These are phyloP conservation scores for Acrocephalus scirpaceus DNA, from an alignment of 2,797 vertebrate genomes.

Conservation along the genomic window DNA sequence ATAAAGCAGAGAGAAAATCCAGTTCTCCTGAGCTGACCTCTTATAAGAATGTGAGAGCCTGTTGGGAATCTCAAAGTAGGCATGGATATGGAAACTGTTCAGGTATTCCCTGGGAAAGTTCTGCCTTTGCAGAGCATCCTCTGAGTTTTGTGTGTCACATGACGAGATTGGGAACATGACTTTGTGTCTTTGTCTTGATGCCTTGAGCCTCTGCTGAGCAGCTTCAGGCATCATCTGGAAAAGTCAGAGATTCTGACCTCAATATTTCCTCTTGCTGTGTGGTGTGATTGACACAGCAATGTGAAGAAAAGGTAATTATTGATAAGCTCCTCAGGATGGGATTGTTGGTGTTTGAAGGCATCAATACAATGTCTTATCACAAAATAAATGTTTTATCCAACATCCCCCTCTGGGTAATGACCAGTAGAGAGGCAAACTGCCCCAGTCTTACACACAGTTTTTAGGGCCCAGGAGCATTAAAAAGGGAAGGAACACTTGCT, in stretches of 20 bases:
- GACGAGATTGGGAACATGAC: rapidly evolving
- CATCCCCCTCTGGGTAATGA: not conserved
- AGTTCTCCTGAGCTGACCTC: not conserved
- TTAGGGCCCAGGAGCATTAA: not conserved
- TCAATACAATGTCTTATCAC: not conserved
- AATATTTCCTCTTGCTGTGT: not conserved
- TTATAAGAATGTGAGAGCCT: not conserved
- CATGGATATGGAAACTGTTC: not conserved
- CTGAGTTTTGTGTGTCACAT: not conserved
- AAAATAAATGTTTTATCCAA: not conserved
- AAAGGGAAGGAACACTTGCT: not conserved
- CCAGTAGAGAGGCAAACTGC: not conserved
- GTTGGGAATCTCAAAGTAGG: not conserved
- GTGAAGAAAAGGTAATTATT: not conserved
- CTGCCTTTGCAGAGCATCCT: not conserved
- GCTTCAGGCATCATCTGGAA: not conserved
- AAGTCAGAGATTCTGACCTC: not conserved
- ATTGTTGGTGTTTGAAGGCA: not conserved
- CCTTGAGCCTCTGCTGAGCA: not conserved
- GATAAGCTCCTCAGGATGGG: not conserved
- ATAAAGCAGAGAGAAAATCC: not conserved
- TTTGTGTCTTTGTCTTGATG: not conserved
- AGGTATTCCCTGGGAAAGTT: not conserved
- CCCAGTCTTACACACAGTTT: not conserved
- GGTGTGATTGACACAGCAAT: not conserved